A percentile compares a stretch with the other conserved stretches of the same genome.
Conservation (phyloP, 2,888 invertebrate species). For the Entomobrya proxima region DNA sequence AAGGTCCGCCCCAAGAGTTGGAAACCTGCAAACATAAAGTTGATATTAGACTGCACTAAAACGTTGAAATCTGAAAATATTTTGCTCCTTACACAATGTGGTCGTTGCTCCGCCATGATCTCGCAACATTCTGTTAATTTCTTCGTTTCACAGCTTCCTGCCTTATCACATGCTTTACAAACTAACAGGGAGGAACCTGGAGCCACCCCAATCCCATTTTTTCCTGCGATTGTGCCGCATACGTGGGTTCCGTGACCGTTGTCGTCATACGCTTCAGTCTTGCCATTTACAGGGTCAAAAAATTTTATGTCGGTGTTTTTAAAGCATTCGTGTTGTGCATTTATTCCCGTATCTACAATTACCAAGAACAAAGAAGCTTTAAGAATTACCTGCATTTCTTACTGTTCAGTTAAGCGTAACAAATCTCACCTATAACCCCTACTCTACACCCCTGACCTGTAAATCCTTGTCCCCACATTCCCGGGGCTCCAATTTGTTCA, state of each 20-base stretch:
- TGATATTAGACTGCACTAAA: not conserved
- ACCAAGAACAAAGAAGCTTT: not conserved
- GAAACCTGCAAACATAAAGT: slow-evolving; percentile 3
- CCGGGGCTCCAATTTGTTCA: not conserved
- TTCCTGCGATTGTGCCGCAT: slow-evolving; percentile 31
- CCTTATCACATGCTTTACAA: slow-evolving; percentile 40
- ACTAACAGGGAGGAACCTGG: not conserved
- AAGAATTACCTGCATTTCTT: not conserved
- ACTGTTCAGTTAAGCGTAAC: not conserved
- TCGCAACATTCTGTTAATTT: not conserved
- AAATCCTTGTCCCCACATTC: not conserved
- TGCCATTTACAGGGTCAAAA: slow-evolving; percentile 21
- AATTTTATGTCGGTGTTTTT: too few relatives aligned
- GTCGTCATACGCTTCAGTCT: slow-evolving; percentile 10
- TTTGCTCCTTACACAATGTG: not conserved
- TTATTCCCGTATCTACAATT: slow-evolving; percentile 45
- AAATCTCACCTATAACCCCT: slow-evolving; percentile 39
- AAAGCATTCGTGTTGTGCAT: not conserved
- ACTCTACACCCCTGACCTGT: not conserved
- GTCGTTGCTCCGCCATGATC: slow-evolving; percentile 21
- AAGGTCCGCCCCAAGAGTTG: slow-evolving; percentile 56
- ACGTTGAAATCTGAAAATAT: not conserved
- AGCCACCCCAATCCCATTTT: slow-evolving; percentile 33
- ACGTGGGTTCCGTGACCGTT: slow-evolving; percentile 58
- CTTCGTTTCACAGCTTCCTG: not conserved